Base-by-base conservation (phyloP, 2,113 vertebrate genomes). In the Chaetorhynchus papuensis region DNA sequence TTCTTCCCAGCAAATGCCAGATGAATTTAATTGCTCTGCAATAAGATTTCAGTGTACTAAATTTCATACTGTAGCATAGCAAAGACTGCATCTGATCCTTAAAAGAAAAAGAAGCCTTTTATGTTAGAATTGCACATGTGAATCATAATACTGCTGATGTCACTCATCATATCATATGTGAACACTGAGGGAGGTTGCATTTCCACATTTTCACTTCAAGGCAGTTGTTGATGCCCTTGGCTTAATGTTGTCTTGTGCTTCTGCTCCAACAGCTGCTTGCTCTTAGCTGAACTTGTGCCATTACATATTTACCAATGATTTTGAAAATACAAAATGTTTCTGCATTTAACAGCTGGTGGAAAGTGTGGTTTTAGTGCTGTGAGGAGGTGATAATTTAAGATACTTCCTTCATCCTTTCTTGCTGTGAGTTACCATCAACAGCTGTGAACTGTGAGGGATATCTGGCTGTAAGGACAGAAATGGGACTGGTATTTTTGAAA, bases 21-120 rank as follows among this genome's bases (percentile, higher is more conserved):
- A 45, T 85, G 24, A 83, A 79, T 76, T 87, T 84, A 93, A 87
- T 90, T 41, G 59, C 54, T 94, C 41, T 66, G 42, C 72, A 89
- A 18, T 54, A 68, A 92, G 52, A 74, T 91, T 77, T 69, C 33
- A 11, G 68, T 27, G 5, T 78, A 41, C 27, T 39, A 24, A 50
- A 68, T 66, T 63, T 69, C 57, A 7, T 65, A 8, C 24, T 86
- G n/a, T 53, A 30, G 33, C 50, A 20, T n/a, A 74, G 86, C 52
- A 65, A 86, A 77, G 64, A 18, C 33, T 75, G 47, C 19, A 33
- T 72, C 30, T 93, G 59, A 70, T 66, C 7, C 13, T 76, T 64
- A 44, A 37, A 83, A 83, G 65, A 76, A 64, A 52, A 83, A 87
- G 6, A 23, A 52, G 8, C 20, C 31, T 87, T 90, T 83, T 59